Conservation (phyloP, 2,113 vertebrate genomes). For the Gobius niger region DNA sequence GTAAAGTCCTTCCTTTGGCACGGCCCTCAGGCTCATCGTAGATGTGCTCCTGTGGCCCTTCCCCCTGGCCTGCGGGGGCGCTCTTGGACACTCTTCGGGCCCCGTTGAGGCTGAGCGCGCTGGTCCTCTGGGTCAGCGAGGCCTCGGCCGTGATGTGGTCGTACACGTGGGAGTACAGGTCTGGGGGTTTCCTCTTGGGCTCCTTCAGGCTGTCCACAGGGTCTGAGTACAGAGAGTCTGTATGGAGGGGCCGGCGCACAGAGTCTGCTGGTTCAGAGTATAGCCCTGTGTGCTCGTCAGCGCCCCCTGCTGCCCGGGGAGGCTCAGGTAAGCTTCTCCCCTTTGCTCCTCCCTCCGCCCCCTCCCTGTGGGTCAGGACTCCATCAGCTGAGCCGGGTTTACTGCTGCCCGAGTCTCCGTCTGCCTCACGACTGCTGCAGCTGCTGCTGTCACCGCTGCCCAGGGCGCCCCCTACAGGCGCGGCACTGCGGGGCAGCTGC, state of each 20-base stretch:
- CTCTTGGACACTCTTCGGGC: not conserved
- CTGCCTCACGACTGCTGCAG: slow-evolving; percentile 66
- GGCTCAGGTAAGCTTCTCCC: slow-evolving; percentile 80
- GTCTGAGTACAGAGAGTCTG: slow-evolving; percentile 87
- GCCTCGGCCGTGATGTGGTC: slow-evolving; percentile 74
- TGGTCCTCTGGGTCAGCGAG: slow-evolving; percentile 49
- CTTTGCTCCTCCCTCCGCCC: slow-evolving; percentile 63
- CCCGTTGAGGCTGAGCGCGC: slow-evolving; percentile 57
- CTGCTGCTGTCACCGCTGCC: slow-evolving; percentile 59
- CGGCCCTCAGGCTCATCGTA: slow-evolving; percentile 92
- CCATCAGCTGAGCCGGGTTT: slow-evolving; percentile 74
- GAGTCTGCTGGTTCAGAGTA: slow-evolving; percentile 93
- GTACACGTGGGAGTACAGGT: slow-evolving; percentile 77
- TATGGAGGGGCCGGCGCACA: slow-evolving; percentile 68
- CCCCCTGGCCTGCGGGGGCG: slow-evolving; percentile 39
- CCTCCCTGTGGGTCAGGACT: slow-evolving; percentile 71
- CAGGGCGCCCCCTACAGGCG: not conserved
- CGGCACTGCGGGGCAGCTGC: slow-evolving; percentile 66
- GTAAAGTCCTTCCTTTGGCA: slow-evolving; percentile 41
- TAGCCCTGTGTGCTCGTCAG: slow-evolving; percentile 66
- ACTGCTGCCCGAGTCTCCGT: slow-evolving; percentile 77
- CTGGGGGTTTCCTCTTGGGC: slow-evolving; percentile 13
- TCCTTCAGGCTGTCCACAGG: slow-evolving; percentile 84
- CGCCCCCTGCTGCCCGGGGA: slow-evolving; percentile 39
- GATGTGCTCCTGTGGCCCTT: slow-evolving; percentile 80